These are phyloP conservation scores for Drosophila busckii DNA, from an alignment of 1,140 invertebrate genomes.

Conservation along the genomic window DNA sequence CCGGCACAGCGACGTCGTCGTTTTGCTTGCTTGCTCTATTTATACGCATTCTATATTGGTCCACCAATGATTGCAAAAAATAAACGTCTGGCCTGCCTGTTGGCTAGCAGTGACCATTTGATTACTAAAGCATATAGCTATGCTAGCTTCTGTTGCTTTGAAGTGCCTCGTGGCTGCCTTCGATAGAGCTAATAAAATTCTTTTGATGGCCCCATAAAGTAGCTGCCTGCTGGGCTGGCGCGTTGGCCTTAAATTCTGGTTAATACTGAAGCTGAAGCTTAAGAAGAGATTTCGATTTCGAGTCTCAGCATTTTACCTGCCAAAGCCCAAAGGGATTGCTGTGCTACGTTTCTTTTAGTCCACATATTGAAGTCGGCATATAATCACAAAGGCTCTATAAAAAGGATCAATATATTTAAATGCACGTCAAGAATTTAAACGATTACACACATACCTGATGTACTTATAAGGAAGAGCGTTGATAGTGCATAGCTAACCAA, in stretches of 20 bases:
- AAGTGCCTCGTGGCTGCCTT: background rate
- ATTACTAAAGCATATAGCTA: constrained; percentile 14
- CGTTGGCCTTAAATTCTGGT: background rate
- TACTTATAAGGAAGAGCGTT: too few relatives aligned
- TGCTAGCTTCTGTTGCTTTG: constrained; percentile 2
- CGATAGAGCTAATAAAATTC: constrained; percentile 10
- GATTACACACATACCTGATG: too few relatives aligned
- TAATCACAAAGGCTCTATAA: too few relatives aligned
- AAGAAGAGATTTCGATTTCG: too few relatives aligned
- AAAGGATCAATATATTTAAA: too few relatives aligned
- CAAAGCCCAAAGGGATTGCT: constrained; percentile 49
- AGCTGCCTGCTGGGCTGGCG: constrained; percentile 3
- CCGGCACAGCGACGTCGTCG: background rate
- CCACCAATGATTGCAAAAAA: constrained; percentile 20
- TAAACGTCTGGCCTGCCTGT: background rate
- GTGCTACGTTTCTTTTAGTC: constrained; percentile 34
- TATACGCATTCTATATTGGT: constrained; percentile 39
- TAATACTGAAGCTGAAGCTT: too few relatives aligned
- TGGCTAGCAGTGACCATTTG: constrained; percentile 1
- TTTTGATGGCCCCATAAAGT: constrained; percentile 33
- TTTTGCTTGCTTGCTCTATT: constrained; percentile 19
- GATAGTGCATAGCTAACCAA: too few relatives aligned
- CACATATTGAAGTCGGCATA: constrained; percentile 47
- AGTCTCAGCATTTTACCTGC: too few relatives aligned
- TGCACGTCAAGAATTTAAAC: too few relatives aligned